Evolutionary conservation across 2,797 vertebrate species (phyloP).

Genomic region (Gambelia wislizenii): DNA sequence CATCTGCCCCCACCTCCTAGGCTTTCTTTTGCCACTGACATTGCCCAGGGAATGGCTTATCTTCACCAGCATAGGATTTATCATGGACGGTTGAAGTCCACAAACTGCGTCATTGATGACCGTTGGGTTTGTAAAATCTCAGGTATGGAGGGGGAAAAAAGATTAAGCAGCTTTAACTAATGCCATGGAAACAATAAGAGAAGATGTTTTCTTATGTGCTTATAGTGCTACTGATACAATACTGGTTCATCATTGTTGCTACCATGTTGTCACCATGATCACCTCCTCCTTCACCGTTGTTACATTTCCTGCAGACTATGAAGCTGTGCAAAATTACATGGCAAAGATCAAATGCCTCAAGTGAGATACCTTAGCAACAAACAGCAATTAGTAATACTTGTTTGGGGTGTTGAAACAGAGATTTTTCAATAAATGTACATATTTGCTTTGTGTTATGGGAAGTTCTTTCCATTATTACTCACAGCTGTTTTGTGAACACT

Average conservation of each 20-base stretch:
- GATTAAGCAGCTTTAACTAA: neutral
- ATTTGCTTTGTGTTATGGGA: neutral
- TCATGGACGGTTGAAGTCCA: conserved; percentile 83
- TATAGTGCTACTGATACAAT: too few relatives aligned
- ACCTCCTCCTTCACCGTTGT: neutral
- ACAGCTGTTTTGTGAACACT: neutral
- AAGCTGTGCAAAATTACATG: neutral
- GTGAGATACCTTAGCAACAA: neutral
- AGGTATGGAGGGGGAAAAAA: conserved; percentile 70
- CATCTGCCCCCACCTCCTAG: conserved; percentile 56
- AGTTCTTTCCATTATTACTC: neutral
- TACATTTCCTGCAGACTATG: neutral
- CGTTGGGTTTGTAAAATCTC: conserved; percentile 90
- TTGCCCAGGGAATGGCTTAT: conserved; percentile 87
- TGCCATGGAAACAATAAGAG: neutral
- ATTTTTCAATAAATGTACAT: too few relatives aligned
- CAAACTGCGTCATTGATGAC: conserved; percentile 87
- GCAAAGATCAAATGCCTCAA: neutral
- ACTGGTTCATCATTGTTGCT: neutral
- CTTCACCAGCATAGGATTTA: conserved; percentile 86
- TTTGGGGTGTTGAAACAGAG: neutral
- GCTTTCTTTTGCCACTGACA: conserved; percentile 88
- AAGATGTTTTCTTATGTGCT: neutral
- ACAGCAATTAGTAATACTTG: neutral
- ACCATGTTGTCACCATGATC: neutral